A percentile compares a stretch with the other conserved stretches of the same genome.
Evolutionary conservation across 2,113 vertebrate species (phyloP).

Genomic region (Budorcas taxicolor): DNA sequence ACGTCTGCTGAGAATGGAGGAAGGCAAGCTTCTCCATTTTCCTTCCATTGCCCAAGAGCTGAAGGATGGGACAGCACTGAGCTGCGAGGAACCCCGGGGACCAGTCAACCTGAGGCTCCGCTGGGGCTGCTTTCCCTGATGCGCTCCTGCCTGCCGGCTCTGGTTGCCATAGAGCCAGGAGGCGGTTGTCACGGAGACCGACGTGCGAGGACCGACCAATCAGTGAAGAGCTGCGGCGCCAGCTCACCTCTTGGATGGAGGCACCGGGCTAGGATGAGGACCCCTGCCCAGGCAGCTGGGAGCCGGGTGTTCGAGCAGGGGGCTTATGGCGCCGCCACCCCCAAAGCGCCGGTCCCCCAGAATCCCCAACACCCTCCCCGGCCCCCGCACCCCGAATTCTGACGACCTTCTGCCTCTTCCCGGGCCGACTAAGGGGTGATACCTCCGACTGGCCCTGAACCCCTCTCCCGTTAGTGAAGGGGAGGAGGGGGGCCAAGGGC

Average conservation of each 20-base stretch:
- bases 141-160: background rate
- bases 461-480: background rate
- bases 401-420: background rate
- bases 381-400: background rate
- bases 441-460: background rate
- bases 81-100: background rate
- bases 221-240: background rate
- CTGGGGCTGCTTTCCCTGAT: background rate
- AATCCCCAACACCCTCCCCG: background rate
- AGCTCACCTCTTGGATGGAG: background rate
- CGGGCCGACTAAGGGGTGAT: background rate
- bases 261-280: background rate
- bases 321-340: background rate
- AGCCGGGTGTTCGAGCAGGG: background rate
- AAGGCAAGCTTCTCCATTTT: background rate
- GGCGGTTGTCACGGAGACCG: slow-evolving; percentile 63
- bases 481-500: background rate
- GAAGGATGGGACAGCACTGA: background rate
- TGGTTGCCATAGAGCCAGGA: slow-evolving; percentile 50
- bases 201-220: slow-evolving; percentile 47
- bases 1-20: background rate
- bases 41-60: background rate
- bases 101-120: background rate
- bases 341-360: background rate
- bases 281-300: background rate